Evolutionary conservation across 2,888 invertebrate genomes (phyloP), one percentile per base, ranked within the genome.

Genomic region (Frankliniella intonsa): DNA sequence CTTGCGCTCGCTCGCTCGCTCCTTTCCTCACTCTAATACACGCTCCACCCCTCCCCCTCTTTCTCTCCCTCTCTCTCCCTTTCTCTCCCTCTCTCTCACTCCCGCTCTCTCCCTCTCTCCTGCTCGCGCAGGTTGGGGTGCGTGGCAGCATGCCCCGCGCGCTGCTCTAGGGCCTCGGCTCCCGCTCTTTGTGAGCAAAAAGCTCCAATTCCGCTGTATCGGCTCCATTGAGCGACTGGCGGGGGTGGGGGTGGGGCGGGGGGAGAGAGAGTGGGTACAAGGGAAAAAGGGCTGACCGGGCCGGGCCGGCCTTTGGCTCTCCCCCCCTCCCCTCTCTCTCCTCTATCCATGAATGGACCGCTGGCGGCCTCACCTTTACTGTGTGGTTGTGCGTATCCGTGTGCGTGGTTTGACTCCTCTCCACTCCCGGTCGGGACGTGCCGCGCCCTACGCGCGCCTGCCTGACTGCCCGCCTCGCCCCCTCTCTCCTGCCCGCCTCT

Each of bases 131-230:
- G 14, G 55, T 14, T 14, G 14, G 55, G 5, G 11, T 55, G 55
- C 19, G 55, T 55, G 55, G 14, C 1, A 14, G 55, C 55, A 55
- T 55, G 55, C 55, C 14, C 17, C 55, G 55, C 55, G 55, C 5
- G 38, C 38, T 38, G 38, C 38, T 38, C 38, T 38, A 38, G 38
- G 38, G 38, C 38, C 38, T 38, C 38, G 38, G 38, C 38, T 38
- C n/a, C n/a, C 38, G 62, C 69, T 76, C 69, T 25, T 76, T 25
- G 69, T 76, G 69, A 22, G 69, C 69, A 76, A 76, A 76, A 76
- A 76, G 69, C 69, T 76, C 69, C 69, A 76, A 76, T 76, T 76
- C 69, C 25, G 69, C 69, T 76, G 69, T 76, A 76, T 76, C 69
- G 69, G 69, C 69, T 76, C 69, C 69, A 76, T 76, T 76, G 69